Conservation (phyloP, 2,888 invertebrate genomes). For the Ecdyonurus torrentis region DNA sequence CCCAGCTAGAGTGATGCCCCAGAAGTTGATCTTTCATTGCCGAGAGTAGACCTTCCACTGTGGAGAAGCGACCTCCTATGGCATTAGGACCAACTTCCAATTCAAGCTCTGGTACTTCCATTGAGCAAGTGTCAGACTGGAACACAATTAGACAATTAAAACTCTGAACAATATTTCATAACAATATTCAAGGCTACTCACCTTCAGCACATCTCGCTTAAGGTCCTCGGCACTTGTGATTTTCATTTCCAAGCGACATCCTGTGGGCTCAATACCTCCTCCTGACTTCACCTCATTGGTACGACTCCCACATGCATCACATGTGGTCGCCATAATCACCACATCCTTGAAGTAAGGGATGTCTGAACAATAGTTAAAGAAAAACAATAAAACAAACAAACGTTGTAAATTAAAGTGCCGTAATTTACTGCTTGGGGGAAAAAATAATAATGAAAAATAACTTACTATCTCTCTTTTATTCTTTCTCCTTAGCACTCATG, state of each 20-base stretch:
- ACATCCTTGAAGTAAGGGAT: constrained; percentile 97
- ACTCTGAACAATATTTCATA: not conserved
- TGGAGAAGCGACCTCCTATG: constrained; percentile 84
- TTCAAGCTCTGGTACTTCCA: constrained; percentile 75
- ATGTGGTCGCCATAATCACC: constrained; percentile 91
- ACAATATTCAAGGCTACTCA: constrained; percentile 19
- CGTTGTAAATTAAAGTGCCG: not conserved
- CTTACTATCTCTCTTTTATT: not conserved
- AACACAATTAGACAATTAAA: constrained; percentile 14
- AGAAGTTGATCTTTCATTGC: constrained; percentile 63
- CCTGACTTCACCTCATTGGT: constrained; percentile 96
- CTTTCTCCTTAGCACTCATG: too few species aligned
- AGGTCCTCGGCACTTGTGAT: constrained; percentile 60
- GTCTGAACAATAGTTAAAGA: constrained; percentile 28
- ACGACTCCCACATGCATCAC: constrained; percentile 76
- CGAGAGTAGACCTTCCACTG: constrained; percentile 73
- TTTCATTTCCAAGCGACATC: constrained; percentile 57
- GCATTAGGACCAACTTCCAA: constrained; percentile 72
- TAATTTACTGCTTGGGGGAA: too few species aligned
- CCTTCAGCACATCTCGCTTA: constrained; percentile 84
- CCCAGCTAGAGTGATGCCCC: constrained; percentile 46
- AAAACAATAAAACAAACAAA: constrained; percentile 7
- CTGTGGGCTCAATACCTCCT: constrained; percentile 68
- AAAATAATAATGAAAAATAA: constrained; percentile 5
- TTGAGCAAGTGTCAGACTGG: constrained; percentile 60